Percentiles rank a stretch among this genome's conserved stretches.
Conservation (phyloP, 2,888 invertebrate genomes). For the Melinaea marsaeus region DNA sequence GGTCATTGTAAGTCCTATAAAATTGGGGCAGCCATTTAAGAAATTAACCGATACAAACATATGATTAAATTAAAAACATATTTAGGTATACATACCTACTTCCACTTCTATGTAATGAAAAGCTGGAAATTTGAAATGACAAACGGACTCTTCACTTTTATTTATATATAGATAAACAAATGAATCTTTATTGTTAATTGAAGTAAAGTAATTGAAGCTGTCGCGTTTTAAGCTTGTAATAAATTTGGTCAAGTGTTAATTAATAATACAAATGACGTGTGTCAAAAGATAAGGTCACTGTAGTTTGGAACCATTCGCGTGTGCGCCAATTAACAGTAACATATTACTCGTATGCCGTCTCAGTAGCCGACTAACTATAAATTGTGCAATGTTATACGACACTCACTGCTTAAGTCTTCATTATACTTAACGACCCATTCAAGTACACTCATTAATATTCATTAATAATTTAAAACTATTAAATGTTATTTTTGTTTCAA, state of each 20-base stretch:
- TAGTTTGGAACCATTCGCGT: neutral
- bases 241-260: conserved; percentile 1
- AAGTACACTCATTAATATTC: neutral
- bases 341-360: neutral
- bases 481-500: neutral
- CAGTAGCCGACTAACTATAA: neutral
- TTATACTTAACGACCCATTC: conserved; percentile 2
- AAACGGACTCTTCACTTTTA: no score
- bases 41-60: no score
- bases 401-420: neutral
- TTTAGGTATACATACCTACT: no score
- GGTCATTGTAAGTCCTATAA: no score
- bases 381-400: neutral
- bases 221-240: neutral
- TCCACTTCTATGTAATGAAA: no score
- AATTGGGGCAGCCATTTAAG: no score
- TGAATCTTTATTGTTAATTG: no score
- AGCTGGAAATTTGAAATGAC: no score
- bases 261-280: neutral
- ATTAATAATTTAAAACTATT: no score
- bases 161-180: no score
- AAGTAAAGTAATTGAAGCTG: neutral
- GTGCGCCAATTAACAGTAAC: neutral
- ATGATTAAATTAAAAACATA: no score
- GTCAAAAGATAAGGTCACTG: neutral